These are phyloP conservation scores for Zonotrichia leucophrys DNA, from an alignment of 2,113 vertebrate species.

Conservation along the genomic window DNA sequence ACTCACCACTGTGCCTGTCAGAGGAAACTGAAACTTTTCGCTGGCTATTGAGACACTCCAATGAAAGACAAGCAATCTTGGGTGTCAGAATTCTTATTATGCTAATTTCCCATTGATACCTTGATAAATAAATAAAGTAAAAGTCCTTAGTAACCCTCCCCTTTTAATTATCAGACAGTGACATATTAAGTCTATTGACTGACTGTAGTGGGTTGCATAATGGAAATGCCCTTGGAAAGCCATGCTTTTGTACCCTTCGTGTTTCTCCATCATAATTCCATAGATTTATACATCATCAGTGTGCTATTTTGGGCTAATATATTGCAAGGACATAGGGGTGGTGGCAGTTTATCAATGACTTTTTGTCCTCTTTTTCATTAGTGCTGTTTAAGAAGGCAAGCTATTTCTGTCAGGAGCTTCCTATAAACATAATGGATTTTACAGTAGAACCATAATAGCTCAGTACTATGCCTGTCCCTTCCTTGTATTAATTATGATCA, in stretches of 20 bases:
- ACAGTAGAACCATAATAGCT: conserved; percentile 28
- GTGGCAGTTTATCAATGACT: conserved; percentile 44
- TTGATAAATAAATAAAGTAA: conserved; percentile 22
- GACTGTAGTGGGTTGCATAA: conserved; percentile 20
- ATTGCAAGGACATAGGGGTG: conserved; percentile 44
- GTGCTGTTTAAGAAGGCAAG: conserved; percentile 39
- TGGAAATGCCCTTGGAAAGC: conserved; percentile 42
- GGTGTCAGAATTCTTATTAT: not conserved
- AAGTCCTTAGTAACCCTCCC: not conserved
- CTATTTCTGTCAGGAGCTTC: conserved; percentile 21
- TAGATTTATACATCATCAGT: conserved; percentile 44
- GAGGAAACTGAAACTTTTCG: not conserved
- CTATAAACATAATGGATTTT: conserved; percentile 58
- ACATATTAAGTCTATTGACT: conserved; percentile 36
- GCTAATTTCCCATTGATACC: not conserved
- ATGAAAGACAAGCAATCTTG: not conserved
- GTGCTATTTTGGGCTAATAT: conserved; percentile 53
- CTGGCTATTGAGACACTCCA: not conserved
- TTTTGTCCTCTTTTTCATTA: conserved; percentile 56
- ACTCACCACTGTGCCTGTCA: not conserved
- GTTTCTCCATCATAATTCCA: conserved; percentile 44
- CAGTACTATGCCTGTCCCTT: conserved; percentile 32
- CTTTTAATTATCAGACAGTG: conserved; percentile 42
- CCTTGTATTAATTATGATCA: conserved; percentile 65
- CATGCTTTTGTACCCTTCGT: conserved; percentile 26